phyloP scores from a whole-genome alignment of 2,113 vertebrate species.

The Podilymbus podiceps region DNA sequence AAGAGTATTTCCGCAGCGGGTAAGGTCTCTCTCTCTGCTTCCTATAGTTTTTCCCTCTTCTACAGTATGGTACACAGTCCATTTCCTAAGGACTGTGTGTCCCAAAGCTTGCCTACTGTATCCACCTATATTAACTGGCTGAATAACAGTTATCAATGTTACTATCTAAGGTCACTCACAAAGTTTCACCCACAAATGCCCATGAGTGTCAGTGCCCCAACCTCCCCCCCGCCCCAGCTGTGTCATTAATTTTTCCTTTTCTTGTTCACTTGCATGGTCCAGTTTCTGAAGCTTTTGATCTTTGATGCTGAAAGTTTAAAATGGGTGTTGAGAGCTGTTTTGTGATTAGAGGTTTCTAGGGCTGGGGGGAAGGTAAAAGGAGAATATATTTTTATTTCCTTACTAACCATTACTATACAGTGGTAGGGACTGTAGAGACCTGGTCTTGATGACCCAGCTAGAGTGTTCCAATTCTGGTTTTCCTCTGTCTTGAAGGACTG shows the following conservation, averaged over 20 bases:
- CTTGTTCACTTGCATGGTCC: neutral
- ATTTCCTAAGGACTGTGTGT: neutral
- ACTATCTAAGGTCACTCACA: neutral
- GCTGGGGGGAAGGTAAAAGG: neutral
- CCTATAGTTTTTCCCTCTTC: neutral
- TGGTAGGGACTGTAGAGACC: neutral
- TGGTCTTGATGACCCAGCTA: slow-evolving; percentile 7
- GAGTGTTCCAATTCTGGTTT: neutral
- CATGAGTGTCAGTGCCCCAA: neutral
- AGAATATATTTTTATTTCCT: neutral
- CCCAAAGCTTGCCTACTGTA: neutral
- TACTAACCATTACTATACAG: neutral
- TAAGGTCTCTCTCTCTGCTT: neutral
- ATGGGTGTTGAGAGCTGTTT: neutral
- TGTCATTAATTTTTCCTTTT: neutral
- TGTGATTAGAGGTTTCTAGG: neutral
- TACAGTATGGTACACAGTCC: fast-evolving
- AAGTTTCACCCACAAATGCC: neutral
- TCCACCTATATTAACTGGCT: neutral
- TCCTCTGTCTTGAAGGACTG: neutral
- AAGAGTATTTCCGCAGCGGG: neutral
- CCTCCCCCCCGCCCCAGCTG: neutral
- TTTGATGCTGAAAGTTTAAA: neutral
- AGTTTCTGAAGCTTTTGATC: neutral
- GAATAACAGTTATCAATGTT: neutral